Evolutionary conservation across 2,113 vertebrate species (phyloP).

Genomic region (Anoura caudifer): DNA sequence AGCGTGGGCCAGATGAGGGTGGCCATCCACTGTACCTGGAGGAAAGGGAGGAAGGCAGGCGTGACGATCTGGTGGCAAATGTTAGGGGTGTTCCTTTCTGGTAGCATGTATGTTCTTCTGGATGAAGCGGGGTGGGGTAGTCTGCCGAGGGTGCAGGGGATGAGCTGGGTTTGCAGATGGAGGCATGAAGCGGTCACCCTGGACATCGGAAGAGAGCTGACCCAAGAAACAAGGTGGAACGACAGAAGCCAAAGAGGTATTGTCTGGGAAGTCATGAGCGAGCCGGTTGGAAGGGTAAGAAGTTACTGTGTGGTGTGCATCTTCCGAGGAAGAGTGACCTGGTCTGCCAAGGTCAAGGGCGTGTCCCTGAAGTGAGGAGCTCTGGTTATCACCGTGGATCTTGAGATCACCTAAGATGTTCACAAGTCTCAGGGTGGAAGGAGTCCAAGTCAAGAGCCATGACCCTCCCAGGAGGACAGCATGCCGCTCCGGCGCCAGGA

Average conservation of each 20-base stretch:
- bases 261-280: neutral
- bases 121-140: neutral
- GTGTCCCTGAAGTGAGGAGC: neutral
- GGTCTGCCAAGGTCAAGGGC: neutral
- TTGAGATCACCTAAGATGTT: neutral
- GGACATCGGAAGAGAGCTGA: neutral
- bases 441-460: neutral
- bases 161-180: too few relatives aligned
- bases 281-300: neutral
- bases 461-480: neutral
- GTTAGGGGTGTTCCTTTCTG: neutral
- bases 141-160: neutral
- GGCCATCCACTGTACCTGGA: neutral
- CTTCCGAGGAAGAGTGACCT: neutral
- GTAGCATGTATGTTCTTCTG: neutral
- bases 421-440: neutral
- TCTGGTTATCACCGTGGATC: neutral
- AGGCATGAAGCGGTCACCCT: neutral
- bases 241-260: neutral
- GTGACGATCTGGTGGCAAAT: neutral
- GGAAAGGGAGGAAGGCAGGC: rapidly evolving
- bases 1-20: rapidly evolving
- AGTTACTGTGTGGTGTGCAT: neutral
- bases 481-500: too few relatives aligned
- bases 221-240: neutral